Conservation (phyloP, 2,797 vertebrate genomes). For the Kryptolebias ocellatus region DNA sequence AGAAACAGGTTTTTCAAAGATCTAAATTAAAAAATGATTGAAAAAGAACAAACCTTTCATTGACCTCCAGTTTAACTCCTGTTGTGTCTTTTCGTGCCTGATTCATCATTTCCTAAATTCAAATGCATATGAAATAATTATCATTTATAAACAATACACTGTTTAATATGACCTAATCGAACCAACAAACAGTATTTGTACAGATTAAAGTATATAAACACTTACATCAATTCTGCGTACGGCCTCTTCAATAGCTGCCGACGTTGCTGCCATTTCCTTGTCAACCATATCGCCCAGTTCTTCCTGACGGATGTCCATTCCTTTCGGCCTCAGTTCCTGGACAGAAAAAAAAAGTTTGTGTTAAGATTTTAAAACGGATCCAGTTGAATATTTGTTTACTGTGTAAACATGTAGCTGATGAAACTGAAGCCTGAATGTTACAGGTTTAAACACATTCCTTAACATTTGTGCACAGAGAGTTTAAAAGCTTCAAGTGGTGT, state of each 20-base stretch:
- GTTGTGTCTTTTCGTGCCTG: conserved; percentile 90
- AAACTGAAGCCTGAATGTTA: too few relatives aligned
- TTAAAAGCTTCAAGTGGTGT: too few relatives aligned
- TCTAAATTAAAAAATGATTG: not conserved
- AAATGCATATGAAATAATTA: not conserved
- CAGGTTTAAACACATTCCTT: too few relatives aligned
- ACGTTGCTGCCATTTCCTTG: conserved; percentile 97
- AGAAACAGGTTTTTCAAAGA: too few relatives aligned
- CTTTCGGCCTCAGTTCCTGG: conserved; percentile 93
- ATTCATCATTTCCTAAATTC: conserved; percentile 94
- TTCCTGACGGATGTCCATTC: conserved; percentile 91
- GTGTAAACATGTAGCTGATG: too few relatives aligned
- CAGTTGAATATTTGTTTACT: too few relatives aligned
- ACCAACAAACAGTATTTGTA: not conserved
- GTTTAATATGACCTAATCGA: not conserved
- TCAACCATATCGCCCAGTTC: conserved; percentile 97
- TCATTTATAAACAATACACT: conserved; percentile 5
- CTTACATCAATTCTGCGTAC: conserved; percentile 94
- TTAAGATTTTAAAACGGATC: too few relatives aligned
- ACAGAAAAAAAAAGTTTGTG: not conserved
- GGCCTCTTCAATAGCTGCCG: conserved; percentile 92
- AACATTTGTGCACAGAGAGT: too few relatives aligned
- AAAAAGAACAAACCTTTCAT: conserved; percentile 88
- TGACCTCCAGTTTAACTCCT: conserved; percentile 95
- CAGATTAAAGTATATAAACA: not conserved